These are phyloP conservation scores for Clunio marinus DNA, from an alignment of 2,888 invertebrate species.

Conservation along the genomic window DNA sequence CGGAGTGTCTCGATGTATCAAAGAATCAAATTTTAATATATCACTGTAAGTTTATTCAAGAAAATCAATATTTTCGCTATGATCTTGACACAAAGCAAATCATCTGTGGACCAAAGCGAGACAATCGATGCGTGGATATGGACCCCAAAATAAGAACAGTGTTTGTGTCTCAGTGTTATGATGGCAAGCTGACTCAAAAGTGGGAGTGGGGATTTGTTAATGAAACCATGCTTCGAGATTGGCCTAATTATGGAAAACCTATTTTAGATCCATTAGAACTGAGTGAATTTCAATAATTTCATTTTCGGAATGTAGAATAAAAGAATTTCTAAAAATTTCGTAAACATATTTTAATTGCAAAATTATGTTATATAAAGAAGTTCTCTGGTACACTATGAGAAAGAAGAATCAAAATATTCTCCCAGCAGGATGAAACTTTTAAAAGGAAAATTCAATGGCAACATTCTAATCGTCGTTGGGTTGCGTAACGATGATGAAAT, in stretches of 20 bases:
- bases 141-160: not conserved
- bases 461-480: not conserved
- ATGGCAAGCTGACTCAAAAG: not conserved
- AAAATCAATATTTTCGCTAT: slow-evolving; percentile 37
- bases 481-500: slow-evolving; percentile 21
- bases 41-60: slow-evolving; percentile 15
- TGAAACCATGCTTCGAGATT: slow-evolving; percentile 21
- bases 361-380: no score
- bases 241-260: slow-evolving; percentile 10
- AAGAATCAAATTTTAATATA: not conserved
- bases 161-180: not conserved
- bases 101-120: slow-evolving; percentile 19
- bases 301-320: no score
- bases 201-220: slow-evolving; percentile 34
- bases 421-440: no score
- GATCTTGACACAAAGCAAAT: slow-evolving; percentile 28
- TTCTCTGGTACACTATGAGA: no score
- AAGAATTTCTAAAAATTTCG: no score
- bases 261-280: slow-evolving; percentile 7
- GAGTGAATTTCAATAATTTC: no score
- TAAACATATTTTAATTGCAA: no score
- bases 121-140: slow-evolving; percentile 25
- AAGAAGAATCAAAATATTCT: no score
- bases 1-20: not conserved
- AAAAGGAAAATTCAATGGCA: no score